Conservation (phyloP, 2,888 invertebrate genomes). For the Caradrina kadenii region DNA sequence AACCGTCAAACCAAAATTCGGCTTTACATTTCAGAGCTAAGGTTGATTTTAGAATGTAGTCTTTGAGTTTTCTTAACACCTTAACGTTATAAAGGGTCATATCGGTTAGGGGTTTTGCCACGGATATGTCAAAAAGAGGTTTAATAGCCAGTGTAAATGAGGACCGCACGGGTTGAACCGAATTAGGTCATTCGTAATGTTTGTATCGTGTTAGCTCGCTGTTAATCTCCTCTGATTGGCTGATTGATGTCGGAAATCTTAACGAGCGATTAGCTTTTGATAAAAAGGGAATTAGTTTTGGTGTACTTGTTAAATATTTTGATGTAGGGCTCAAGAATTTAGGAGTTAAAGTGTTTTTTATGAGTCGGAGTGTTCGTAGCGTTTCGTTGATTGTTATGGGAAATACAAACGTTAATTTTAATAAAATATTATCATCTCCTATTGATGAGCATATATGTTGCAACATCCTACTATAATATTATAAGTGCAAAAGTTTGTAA, state of each 20-base stretch:
- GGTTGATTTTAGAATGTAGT: constrained; percentile 54
- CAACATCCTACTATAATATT: no score
- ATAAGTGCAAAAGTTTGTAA: no score
- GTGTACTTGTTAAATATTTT: constrained; percentile 44
- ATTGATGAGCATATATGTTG: no score
- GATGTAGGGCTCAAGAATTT: constrained; percentile 22
- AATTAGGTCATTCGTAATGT: constrained; percentile 83
- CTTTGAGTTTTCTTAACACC: constrained; percentile 85
- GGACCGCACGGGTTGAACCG: constrained; percentile 83
- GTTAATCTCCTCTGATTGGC: constrained; percentile 65
- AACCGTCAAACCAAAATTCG: constrained; percentile 44
- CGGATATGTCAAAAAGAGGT: constrained; percentile 90
- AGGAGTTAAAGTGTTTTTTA: not conserved
- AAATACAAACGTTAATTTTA: no score
- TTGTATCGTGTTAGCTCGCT: constrained; percentile 63
- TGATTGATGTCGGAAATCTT: constrained; percentile 62
- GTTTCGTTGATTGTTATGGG: not conserved
- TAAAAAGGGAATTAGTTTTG: constrained; percentile 56
- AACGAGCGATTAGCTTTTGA: constrained; percentile 58
- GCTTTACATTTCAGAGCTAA: constrained; percentile 45
- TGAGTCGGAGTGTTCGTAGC: no score
- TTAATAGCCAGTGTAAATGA: constrained; percentile 89
- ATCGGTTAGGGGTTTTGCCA: constrained; percentile 91
- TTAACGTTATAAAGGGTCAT: constrained; percentile 87
- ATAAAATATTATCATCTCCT: no score